phyloP scores from a whole-genome alignment of 1,140 invertebrate genomes.

The Harpegnathos saltator region DNA sequence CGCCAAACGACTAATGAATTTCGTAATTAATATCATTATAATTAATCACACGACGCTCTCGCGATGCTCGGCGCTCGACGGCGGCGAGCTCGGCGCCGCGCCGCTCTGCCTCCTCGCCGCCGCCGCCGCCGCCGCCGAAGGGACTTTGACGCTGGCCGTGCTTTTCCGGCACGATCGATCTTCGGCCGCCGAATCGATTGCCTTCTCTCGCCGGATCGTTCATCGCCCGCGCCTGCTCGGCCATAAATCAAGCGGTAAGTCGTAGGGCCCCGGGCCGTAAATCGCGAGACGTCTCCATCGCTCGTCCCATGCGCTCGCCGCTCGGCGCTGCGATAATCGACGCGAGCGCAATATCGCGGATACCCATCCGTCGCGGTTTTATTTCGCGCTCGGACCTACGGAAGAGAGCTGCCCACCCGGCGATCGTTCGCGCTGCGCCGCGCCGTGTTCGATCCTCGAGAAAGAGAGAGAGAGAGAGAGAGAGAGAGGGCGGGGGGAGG shows the following conservation, averaged over 20 bases:
- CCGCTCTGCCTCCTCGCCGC: constrained; percentile 10
- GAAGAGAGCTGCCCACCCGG: constrained; percentile 3
- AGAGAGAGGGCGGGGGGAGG: no score
- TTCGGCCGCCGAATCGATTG: constrained; percentile 66
- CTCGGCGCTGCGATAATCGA: constrained; percentile 25
- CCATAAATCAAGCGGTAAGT: constrained; percentile 70
- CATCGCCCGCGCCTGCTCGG: constrained; percentile 40
- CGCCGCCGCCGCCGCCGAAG: not conserved
- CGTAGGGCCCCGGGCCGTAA: constrained; percentile 62
- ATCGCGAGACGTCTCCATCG: constrained; percentile 71
- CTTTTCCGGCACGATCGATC: constrained; percentile 71
- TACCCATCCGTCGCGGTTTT: constrained; percentile 37
- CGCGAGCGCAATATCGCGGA: constrained; percentile 32
- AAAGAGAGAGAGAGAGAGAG: no score
- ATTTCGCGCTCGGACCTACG: constrained; percentile 14
- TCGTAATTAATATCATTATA: constrained; percentile 48
- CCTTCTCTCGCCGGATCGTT: constrained; percentile 48
- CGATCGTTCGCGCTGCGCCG: constrained; percentile 6
- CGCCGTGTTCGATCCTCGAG: not conserved
- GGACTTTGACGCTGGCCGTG: constrained; percentile 24
- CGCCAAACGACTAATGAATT: constrained; percentile 34
- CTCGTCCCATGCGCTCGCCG: constrained; percentile 18
- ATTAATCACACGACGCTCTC: constrained; percentile 61
- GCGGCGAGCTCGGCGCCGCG: not conserved
- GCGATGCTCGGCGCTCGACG: constrained; percentile 22